Evolutionary conservation across 1,140 invertebrate genomes (phyloP).

Genomic region (Drosophila aff.): DNA sequence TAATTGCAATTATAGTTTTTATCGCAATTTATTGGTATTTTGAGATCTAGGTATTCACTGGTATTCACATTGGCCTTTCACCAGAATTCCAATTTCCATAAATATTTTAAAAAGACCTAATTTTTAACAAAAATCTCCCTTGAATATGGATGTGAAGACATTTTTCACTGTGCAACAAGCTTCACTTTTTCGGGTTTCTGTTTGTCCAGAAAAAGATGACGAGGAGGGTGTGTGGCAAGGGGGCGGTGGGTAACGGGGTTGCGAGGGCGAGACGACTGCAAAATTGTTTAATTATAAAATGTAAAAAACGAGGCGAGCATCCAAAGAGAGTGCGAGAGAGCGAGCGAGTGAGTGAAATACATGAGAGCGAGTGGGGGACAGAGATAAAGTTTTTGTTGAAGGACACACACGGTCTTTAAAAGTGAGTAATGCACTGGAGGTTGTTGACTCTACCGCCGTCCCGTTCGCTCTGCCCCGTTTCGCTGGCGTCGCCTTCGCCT

Average conservation of each 20-base stretch:
- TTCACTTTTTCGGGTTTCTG: slow-evolving; percentile 55
- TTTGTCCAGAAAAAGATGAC: slow-evolving; percentile 51
- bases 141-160: neutral
- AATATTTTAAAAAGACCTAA: neutral
- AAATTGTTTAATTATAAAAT: slow-evolving; percentile 84
- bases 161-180: slow-evolving; percentile 40
- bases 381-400: slow-evolving; percentile 82
- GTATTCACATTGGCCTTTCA: neutral
- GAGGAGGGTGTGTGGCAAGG: slow-evolving; percentile 2
- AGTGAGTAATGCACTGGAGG: slow-evolving; percentile 84
- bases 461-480: slow-evolving; percentile 15
- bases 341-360: slow-evolving; percentile 16
- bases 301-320: slow-evolving; percentile 62
- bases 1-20: too few species aligned
- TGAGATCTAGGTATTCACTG: too few species aligned
- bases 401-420: slow-evolving; percentile 84
- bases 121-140: neutral
- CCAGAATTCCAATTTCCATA: too few species aligned
- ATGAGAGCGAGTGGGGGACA: slow-evolving; percentile 45
- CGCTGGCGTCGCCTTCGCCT: slow-evolving; percentile 36
- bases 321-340: slow-evolving; percentile 23
- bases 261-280: slow-evolving; percentile 41
- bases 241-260: slow-evolving; percentile 7
- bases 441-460: slow-evolving; percentile 69
- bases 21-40: too few species aligned